Evolutionary conservation across 2,888 invertebrate species (phyloP), one percentile per base, ranked within the genome.

Genomic region (Caradrina kadenii): DNA sequence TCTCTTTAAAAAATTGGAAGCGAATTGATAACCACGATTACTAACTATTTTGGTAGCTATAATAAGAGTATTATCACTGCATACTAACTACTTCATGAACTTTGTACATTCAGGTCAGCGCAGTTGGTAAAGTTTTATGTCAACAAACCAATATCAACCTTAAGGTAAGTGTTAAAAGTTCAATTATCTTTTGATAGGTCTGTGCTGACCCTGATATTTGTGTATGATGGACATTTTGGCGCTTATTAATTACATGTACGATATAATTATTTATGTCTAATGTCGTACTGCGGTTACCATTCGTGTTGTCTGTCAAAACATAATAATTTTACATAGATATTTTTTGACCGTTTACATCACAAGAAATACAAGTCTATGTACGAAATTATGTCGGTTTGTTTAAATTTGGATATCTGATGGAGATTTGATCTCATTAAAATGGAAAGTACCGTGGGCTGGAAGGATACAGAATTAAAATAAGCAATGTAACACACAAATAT

Each of bases 321-420:
- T 35, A 39, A 13, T 52, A 52, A 39, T 67, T 35, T 67, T 56
- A 49, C 5, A 35, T 6, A 56, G 39, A 49, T 48, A 22, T n/a
- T 69, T 59, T 50, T 54, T 35, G 0, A 75, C 42, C 5, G 5
- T 69, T 63, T 75, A 76, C 22, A 50, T 63, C 26, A 60, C 22
- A 26, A 21, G 26, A 4, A 60, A 48, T 52, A 53, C 63, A 73
- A 78, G n/a, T 11, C n/a, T 49, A 53, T 49, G 42, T 60, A 72
- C 13, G 74, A 50, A 59, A 31, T 42, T 31, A 72, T 72, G 54
- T 66, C 62, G 58, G 31, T 39, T 63, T 62, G 10, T 61, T 58
- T 52, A 55, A 48, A 2, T 19, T 10, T 11, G 15, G 2, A 22
- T 45, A 42, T 15, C 17, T 53, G 21, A 15, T 15, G 35, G 49